Conservation (phyloP, 2,113 vertebrate genomes). For the Macrotis lagotis region DNA sequence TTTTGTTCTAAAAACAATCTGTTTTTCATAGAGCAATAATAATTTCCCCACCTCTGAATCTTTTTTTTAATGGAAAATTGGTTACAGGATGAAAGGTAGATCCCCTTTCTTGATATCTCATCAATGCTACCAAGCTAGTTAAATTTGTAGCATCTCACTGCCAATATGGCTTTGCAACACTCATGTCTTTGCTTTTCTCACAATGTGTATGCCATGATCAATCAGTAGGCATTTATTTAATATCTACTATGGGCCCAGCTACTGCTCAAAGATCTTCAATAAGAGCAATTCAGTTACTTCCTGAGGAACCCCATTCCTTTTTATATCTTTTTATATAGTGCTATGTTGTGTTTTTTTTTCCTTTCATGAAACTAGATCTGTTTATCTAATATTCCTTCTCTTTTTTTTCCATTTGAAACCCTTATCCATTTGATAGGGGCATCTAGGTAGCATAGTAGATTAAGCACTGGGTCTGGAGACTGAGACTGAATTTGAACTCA, state of each 20-base stretch:
- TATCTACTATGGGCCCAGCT: not conserved
- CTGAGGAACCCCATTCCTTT: not conserved
- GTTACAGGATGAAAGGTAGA: not conserved
- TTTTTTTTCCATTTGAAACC: not conserved
- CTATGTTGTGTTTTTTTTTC: not conserved
- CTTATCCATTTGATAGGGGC: not conserved
- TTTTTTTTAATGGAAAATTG: not conserved
- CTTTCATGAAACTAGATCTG: not conserved
- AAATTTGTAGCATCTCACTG: not conserved
- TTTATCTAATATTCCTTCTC: not conserved
- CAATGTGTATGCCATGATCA: not conserved
- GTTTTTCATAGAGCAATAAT: not conserved
- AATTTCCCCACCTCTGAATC: not conserved
- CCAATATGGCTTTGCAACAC: not conserved
- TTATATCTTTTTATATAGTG: not conserved
- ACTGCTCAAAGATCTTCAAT: not conserved
- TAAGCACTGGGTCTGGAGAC: no score
- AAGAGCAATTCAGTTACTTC: not conserved
- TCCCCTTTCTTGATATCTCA: not conserved
- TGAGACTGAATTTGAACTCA: no score
- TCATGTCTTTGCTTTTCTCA: not conserved
- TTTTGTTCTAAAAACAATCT: not conserved
- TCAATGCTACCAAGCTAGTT: not conserved
- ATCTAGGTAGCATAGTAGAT: not conserved
- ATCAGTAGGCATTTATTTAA: not conserved